Conservation (phyloP, 2,113 vertebrate genomes). For the Chinchilla lanigera region DNA sequence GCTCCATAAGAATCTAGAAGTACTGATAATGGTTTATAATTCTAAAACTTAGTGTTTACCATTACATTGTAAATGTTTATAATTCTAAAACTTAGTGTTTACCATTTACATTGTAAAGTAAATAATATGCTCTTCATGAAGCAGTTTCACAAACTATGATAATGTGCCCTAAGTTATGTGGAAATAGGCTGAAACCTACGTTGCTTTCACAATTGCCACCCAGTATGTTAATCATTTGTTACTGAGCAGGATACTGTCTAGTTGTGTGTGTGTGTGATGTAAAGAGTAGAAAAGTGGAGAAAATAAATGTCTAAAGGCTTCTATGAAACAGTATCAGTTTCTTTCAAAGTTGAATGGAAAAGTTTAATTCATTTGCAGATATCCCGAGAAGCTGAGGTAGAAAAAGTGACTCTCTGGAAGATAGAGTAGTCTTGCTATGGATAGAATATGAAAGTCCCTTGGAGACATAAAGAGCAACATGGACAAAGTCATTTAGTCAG, state of each 20-base stretch:
- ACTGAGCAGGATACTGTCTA: background rate
- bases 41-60: slow-evolving; percentile 14
- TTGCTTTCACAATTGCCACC: background rate
- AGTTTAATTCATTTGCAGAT: slow-evolving; percentile 8
- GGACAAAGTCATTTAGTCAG: background rate
- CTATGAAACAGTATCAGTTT: background rate
- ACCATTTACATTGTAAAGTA: background rate
- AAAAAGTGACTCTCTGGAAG: background rate
- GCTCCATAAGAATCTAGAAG: background rate
- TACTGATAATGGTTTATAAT: background rate
- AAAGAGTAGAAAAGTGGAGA: background rate
- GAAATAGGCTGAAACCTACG: background rate
- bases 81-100: too few relatives aligned
- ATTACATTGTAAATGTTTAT: too few relatives aligned
- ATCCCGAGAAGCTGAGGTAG: background rate
- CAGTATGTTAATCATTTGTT: background rate
- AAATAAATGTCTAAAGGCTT: background rate
- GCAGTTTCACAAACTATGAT: background rate
- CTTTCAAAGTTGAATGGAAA: background rate
- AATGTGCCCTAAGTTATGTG: background rate
- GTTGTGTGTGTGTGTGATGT: background rate
- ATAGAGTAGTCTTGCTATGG: background rate
- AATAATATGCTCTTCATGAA: background rate
- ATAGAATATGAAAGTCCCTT: background rate
- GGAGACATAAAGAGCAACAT: background rate